Evolutionary conservation across 2,888 invertebrate species (phyloP).

Genomic region (Digitonthophagus gazella): DNA sequence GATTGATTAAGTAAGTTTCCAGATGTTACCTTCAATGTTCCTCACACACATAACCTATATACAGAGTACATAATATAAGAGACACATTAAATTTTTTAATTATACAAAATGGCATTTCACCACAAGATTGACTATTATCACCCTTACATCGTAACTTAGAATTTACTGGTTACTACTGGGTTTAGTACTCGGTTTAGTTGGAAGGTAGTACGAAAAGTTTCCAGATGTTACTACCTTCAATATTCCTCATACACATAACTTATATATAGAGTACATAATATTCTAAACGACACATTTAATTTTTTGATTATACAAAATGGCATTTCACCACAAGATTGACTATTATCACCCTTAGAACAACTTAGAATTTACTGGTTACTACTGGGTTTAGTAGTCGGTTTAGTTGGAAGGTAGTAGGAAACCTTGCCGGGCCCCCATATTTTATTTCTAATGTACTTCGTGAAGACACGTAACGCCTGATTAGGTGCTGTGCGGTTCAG

Average conservation of each 20-base stretch:
- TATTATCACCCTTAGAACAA: too few species aligned
- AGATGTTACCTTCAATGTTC: too few species aligned
- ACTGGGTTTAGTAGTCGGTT: neutral
- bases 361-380: neutral
- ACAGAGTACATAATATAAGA: too few species aligned
- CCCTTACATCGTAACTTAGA: too few species aligned
- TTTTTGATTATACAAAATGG: too few species aligned
- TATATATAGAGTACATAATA: too few species aligned
- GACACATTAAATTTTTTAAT: too few species aligned
- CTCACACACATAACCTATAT: neutral
- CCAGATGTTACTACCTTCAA: neutral
- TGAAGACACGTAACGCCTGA: neutral
- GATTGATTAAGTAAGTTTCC: neutral
- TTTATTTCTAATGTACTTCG: neutral
- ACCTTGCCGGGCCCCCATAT: neutral
- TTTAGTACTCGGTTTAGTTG: neutral
- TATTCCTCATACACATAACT: neutral
- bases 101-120: too few species aligned
- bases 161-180: too few species aligned
- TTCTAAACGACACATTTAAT: too few species aligned
- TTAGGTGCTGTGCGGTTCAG: neutral
- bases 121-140: neutral
- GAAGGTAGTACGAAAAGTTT: neutral
- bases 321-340: neutral
- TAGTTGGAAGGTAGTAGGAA: neutral